Conservation (phyloP, 2,113 vertebrate species). For the Lanius ludovicianus region DNA sequence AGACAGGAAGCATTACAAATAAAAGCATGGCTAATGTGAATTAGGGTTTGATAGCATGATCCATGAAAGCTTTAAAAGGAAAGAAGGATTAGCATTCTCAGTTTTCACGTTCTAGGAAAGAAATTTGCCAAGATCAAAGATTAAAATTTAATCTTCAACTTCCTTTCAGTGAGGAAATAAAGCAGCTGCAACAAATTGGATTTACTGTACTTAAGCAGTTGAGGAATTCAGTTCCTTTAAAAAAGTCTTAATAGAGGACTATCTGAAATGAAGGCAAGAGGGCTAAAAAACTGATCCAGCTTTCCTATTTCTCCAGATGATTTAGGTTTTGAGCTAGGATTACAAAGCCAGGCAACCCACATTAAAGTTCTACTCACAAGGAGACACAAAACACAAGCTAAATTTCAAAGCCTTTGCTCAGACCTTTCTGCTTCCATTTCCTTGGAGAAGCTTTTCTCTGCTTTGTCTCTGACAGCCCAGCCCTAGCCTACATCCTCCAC, state of each 20-base stretch:
- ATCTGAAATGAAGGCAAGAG: background rate
- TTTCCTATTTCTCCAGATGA: background rate
- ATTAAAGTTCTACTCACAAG: background rate
- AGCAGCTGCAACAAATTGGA: background rate
- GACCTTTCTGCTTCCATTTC: background rate
- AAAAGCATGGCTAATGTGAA: background rate
- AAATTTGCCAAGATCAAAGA: background rate
- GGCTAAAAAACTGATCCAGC: background rate
- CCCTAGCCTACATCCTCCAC: background rate
- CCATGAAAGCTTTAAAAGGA: background rate
- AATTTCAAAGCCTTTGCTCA: background rate
- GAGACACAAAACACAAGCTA: background rate
- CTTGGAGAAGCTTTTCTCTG: background rate
- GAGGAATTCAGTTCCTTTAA: background rate
- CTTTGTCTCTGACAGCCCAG: background rate
- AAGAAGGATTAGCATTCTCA: slow-evolving; percentile 18
- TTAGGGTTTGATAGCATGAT: background rate
- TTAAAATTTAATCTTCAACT: background rate
- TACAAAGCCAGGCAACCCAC: background rate
- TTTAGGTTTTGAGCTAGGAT: background rate
- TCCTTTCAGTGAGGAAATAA: slow-evolving; percentile 21
- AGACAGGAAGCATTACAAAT: background rate
- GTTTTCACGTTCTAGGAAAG: background rate
- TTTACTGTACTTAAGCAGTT: background rate
- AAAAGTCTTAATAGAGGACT: background rate